Evolutionary conservation across 2,797 vertebrate species (phyloP).

Genomic region (Octomys mimax): DNA sequence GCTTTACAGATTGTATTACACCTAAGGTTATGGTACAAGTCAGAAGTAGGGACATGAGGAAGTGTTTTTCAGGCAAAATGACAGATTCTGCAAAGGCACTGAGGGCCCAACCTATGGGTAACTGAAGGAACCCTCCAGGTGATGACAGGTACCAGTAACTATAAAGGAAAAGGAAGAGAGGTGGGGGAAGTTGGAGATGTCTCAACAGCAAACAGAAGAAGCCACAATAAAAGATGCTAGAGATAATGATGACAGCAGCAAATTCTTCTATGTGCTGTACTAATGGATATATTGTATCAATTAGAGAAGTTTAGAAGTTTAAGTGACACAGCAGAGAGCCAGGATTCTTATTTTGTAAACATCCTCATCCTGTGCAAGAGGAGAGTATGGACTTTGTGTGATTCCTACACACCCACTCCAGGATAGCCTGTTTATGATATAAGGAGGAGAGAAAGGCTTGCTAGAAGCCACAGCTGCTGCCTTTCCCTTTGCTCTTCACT

Average conservation of each 20-base stretch:
- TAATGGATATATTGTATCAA: too few species aligned
- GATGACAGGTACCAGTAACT: background rate
- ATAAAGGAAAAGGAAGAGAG: background rate
- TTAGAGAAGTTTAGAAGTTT: too few species aligned
- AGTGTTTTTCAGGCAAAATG: conserved; percentile 19
- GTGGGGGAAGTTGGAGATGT: background rate
- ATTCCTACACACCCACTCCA: too few species aligned
- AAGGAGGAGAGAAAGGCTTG: too few species aligned
- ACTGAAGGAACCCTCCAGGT: background rate
- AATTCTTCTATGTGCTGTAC: background rate
- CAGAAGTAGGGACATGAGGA: background rate
- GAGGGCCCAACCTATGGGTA: background rate
- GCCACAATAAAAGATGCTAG: background rate
- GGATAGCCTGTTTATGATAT: too few species aligned
- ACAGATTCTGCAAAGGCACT: background rate
- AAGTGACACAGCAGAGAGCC: too few species aligned
- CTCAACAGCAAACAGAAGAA: background rate
- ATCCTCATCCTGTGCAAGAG: too few species aligned
- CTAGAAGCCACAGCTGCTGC: too few species aligned
- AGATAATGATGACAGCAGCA: background rate
- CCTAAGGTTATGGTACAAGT: background rate
- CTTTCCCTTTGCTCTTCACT: too few species aligned
- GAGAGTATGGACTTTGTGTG: too few species aligned
- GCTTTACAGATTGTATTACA: background rate
- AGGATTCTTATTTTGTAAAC: too few species aligned